These are phyloP conservation scores for Pampusana beccarii DNA, from an alignment of 2,113 vertebrate genomes.

Conservation along the genomic window DNA sequence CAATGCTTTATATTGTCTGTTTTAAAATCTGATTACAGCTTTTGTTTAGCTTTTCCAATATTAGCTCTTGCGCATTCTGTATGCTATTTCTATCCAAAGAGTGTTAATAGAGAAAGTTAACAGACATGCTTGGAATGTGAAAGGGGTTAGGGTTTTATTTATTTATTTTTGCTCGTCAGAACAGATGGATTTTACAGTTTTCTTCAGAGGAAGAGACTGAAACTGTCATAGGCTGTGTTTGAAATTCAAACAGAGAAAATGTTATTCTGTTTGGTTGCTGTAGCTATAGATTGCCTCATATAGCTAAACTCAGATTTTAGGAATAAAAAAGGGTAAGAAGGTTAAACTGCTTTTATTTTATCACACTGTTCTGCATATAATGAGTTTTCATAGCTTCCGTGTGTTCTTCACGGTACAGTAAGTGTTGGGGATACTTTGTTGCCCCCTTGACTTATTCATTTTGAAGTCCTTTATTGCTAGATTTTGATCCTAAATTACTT, in stretches of 20 bases:
- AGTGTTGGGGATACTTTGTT: not conserved
- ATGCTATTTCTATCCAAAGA: slow-evolving; percentile 42
- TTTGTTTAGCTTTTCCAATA: slow-evolving; percentile 58
- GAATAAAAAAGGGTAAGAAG: not conserved
- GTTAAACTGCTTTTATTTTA: not conserved
- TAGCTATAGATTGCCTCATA: not conserved
- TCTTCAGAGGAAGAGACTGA: not conserved
- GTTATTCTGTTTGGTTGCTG: not conserved
- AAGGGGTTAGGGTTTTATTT: not conserved
- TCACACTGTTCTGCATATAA: not conserved
- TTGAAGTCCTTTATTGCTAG: not conserved
- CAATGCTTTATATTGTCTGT: slow-evolving; percentile 50
- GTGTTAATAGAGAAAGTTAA: slow-evolving; percentile 46
- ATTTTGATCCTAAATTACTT: not conserved
- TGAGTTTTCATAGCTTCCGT: not conserved
- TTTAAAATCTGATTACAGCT: slow-evolving; percentile 66
- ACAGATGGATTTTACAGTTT: slow-evolving; percentile 33
- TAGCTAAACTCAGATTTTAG: not conserved
- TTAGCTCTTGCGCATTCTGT: slow-evolving; percentile 5
- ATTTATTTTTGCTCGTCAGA: slow-evolving; percentile 7
- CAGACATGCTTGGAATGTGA: slow-evolving; percentile 44
- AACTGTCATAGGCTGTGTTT: not conserved
- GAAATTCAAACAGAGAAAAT: not conserved
- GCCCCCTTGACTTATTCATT: not conserved
- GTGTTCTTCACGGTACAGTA: not conserved